Conservation (phyloP, 2,113 vertebrate species). For the Odontesthes bonariensis region DNA sequence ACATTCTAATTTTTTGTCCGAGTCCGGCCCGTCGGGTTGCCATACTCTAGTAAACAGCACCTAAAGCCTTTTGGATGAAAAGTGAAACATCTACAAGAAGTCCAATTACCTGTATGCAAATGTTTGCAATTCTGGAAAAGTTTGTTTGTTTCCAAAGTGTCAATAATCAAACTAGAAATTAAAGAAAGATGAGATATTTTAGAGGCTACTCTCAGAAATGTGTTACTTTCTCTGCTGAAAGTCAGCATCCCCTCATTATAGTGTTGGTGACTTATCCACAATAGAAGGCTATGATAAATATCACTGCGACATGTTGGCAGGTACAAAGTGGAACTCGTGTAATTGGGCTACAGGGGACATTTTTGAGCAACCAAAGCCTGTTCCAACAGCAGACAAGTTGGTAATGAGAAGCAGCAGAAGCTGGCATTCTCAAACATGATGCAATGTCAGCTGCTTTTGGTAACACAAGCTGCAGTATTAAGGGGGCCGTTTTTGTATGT, state of each 20-base stretch:
- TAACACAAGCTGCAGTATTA: slow-evolving; percentile 47
- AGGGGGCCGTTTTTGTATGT: slow-evolving; percentile 9
- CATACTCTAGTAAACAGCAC: too few species aligned
- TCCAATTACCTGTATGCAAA: too few species aligned
- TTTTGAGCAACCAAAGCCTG: slow-evolving; percentile 56
- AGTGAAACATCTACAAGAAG: too few species aligned
- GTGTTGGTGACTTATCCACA: slow-evolving; percentile 16
- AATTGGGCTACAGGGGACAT: slow-evolving; percentile 74
- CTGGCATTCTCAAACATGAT: slow-evolving; percentile 43
- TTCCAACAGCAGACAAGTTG: slow-evolving; percentile 35
- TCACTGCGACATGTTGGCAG: slow-evolving; percentile 62
- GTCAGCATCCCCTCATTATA: slow-evolving; percentile 58
- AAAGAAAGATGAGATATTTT: slow-evolving; percentile 13
- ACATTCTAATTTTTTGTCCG: too few species aligned
- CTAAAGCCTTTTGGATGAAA: too few species aligned
- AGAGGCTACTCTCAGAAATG: slow-evolving; percentile 26
- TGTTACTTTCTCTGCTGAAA: slow-evolving; percentile 32
- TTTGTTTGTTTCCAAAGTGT: background rate
- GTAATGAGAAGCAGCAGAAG: slow-evolving; percentile 65
- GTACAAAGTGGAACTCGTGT: slow-evolving; percentile 68
- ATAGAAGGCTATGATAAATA: slow-evolving; percentile 39
- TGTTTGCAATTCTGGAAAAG: too few species aligned
- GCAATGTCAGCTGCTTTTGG: slow-evolving; percentile 54
- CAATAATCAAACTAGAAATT: background rate
- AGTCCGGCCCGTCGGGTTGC: too few species aligned